Evolutionary conservation across 1,140 invertebrate species (phyloP).

Genomic region (Drosophila gunungcola): DNA sequence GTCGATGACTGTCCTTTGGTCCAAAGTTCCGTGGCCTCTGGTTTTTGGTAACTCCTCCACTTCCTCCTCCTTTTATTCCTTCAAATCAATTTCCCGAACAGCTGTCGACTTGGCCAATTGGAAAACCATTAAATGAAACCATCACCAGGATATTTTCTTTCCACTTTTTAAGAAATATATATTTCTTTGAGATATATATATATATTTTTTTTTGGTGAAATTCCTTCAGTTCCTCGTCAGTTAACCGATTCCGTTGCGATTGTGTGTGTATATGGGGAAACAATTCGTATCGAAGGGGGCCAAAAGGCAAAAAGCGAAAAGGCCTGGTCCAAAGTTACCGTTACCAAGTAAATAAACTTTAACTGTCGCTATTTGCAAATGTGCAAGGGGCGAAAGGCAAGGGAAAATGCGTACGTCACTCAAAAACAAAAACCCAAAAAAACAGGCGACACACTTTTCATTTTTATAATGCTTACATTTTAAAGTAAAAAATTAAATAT

Average conservation of each 20-base stretch:
- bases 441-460: neutral
- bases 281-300: conserved; percentile 37
- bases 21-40: conserved; percentile 1
- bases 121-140: conserved; percentile 51
- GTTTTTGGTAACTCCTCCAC: neutral
- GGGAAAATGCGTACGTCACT: conserved; percentile 43
- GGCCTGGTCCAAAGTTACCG: conserved; percentile 48
- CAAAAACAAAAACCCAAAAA: conserved; percentile 1
- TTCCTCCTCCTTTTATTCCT: conserved; percentile 1
- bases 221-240: conserved; percentile 6
- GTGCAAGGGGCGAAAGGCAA: neutral
- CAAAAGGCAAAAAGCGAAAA: neutral
- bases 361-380: conserved; percentile 73
- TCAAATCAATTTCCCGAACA: conserved; percentile 64
- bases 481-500: too few species aligned
- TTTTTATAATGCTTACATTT: too few species aligned
- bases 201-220: neutral
- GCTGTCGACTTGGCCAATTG: conserved; percentile 68
- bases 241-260: conserved; percentile 51
- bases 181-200: too few species aligned
- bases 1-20: conserved; percentile 20
- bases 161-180: neutral
- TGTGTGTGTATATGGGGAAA: conserved; percentile 56
- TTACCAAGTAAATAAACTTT: conserved; percentile 81
- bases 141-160: neutral